phyloP scores from a whole-genome alignment of 1,140 invertebrate species.

The Artemia franciscana region DNA sequence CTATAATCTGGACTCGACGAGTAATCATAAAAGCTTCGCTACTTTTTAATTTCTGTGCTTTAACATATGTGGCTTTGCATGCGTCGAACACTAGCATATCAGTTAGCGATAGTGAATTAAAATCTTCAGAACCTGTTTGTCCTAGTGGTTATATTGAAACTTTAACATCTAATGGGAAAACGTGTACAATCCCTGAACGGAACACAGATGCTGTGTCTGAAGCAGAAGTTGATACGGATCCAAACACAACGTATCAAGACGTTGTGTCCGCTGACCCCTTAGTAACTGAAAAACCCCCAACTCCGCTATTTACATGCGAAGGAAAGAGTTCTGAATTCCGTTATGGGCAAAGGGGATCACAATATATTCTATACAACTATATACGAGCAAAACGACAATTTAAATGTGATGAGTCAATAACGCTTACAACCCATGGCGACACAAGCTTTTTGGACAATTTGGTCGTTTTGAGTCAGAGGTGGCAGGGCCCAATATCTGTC shows the following conservation, averaged over 20 bases:
- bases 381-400: conserved; percentile 26
- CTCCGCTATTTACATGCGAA: conserved; percentile 1
- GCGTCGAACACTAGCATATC: conserved; percentile 4
- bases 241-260: background rate
- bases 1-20: background rate
- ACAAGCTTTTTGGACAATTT: conserved; percentile 76
- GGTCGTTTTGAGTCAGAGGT: conserved; percentile 45
- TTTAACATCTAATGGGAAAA: background rate
- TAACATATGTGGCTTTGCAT: conserved; percentile 10
- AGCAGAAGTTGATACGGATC: conserved; percentile 6
- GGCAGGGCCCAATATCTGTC: conserved; percentile 42
- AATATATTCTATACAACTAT: conserved; percentile 74
- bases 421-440: conserved; percentile 75
- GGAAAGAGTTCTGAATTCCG: conserved; percentile 5
- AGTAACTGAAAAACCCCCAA: conserved; percentile 3
- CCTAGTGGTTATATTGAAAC: background rate
- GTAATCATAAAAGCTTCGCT: conserved; percentile 7
- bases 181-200: background rate
- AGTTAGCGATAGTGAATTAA: background rate
- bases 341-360: conserved; percentile 47
- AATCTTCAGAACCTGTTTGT: background rate
- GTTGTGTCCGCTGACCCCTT: background rate
- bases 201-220: background rate
- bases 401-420: conserved; percentile 55
- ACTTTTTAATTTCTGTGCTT: conserved; percentile 9